Evolutionary conservation across 2,888 invertebrate species (phyloP).

Genomic region (Urechis unicinctus): DNA sequence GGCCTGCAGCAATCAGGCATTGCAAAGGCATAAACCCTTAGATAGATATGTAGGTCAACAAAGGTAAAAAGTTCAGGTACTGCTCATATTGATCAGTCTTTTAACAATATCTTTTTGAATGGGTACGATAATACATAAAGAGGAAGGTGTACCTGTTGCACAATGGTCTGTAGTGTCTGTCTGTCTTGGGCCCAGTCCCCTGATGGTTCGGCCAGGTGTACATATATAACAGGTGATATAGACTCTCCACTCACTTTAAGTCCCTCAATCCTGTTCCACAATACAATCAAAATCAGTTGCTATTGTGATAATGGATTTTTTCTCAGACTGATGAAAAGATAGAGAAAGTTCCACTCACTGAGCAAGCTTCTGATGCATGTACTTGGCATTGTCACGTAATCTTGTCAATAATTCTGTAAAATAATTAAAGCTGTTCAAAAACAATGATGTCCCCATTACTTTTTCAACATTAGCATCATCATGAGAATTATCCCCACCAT

Average conservation of each 20-base stretch:
- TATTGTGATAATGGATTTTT: neutral
- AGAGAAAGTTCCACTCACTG: conserved; percentile 3
- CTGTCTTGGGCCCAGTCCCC: conserved; percentile 52
- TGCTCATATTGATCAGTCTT: neutral
- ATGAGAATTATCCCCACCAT: neutral
- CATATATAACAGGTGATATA: conserved; percentile 59
- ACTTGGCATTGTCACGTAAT: conserved; percentile 5
- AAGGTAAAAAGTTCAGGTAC: too few relatives aligned
- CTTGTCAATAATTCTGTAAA: conserved; percentile 54
- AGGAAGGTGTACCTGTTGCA: conserved; percentile 49
- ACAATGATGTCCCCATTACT: neutral
- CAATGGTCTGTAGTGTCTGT: conserved; percentile 59
- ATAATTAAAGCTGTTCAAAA: too few relatives aligned
- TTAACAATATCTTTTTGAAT: neutral
- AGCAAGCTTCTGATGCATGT: conserved; percentile 4
- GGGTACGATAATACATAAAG: too few relatives aligned
- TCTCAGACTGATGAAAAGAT: too few relatives aligned
- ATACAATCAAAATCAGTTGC: neutral
- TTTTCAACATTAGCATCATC: neutral
- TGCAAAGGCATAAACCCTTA: too few relatives aligned
- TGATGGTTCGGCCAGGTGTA: conserved; percentile 57
- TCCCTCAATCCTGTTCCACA: conserved; percentile 31
- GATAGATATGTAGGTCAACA: too few relatives aligned
- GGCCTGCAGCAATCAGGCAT: conserved; percentile 53
- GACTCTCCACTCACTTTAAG: conserved; percentile 58